Conservation (phyloP, 1,140 invertebrate species). For the Papilio polyxenes region DNA sequence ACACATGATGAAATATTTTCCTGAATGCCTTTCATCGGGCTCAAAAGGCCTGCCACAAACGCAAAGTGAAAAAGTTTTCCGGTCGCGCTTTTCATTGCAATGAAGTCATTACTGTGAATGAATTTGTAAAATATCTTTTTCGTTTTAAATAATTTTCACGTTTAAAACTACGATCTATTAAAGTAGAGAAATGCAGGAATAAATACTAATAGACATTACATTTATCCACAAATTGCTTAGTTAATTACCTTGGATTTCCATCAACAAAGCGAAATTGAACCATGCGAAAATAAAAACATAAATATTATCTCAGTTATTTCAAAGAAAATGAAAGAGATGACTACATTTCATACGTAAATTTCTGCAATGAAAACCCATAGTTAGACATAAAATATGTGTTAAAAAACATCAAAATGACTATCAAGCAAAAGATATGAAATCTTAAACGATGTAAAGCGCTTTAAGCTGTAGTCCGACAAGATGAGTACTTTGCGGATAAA, state of each 20-base stretch:
- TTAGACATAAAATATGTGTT: no score
- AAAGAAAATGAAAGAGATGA: no score
- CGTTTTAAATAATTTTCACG: background rate
- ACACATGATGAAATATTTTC: slow-evolving; percentile 31
- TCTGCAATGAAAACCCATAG: no score
- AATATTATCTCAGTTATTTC: no score
- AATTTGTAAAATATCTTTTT: background rate
- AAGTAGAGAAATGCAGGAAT: background rate
- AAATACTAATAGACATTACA: background rate
- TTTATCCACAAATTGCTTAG: background rate
- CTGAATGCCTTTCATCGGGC: slow-evolving; percentile 22
- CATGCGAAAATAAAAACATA: no score
- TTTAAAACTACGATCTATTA: background rate
- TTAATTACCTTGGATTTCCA: no score
- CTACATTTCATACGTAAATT: no score
- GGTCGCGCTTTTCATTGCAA: slow-evolving; percentile 32
- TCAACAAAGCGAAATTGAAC: no score
- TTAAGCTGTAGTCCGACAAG: background rate
- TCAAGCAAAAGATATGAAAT: background rate
- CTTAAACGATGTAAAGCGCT: background rate
- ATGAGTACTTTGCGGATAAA: background rate
- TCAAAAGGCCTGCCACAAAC: slow-evolving; percentile 25
- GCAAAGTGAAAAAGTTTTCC: slow-evolving; percentile 33
- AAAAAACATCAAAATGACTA: background rate
- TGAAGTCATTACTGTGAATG: slow-evolving; percentile 7